Base-by-base conservation (phyloP, 2,797 vertebrate species). In the Cyclura pinguis region DNA sequence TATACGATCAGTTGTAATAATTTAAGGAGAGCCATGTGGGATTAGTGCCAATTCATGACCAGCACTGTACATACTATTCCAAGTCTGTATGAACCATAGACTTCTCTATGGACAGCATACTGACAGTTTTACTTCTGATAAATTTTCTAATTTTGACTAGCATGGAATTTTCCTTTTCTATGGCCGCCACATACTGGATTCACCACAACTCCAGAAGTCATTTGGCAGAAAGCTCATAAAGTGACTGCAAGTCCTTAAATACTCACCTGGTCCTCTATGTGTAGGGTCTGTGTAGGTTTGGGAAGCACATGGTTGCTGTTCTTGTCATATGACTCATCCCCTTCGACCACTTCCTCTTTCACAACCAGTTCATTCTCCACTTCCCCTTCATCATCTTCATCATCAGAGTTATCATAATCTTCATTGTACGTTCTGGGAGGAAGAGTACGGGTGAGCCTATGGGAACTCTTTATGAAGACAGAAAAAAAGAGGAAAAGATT, bases 191-290 rank as follows among this genome's bases (percentile, higher is more conserved):
- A 78, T 12, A 27, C 42, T 50, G 77, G 18, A 47, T 38, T 22
- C 7, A 10, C 10, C 38, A 24, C 27, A 50, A 47, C 9, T 24
- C 74, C 74, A 47, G 29, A 18, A 69, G 29, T 13, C 14, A 52
- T 14, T 80, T 42, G 20, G 35, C 27, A 57, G 38, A 59, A 50
- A 24, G 52, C 50, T 52, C 38, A 7, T 32, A 64, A 76, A 38
- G 32, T 18, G 85, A 93, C 24, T 55, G 88, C 27, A 86, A 78
- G 1, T 47, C 4, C 13, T 59, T 85, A 80, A 90, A 88, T 91
- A 98, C 98, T 98, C 96, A 99, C 98, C 83, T 96, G 98, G 91
- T 98, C 97, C 86, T 96, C 97, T 93, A 97, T 96, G 93, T 97
- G 98, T 95, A 98, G 97, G 88, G 97, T 94, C 92, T 98, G 98